These are phyloP conservation scores for Andrena flavipes DNA, from an alignment of 2,888 invertebrate genomes.

Conservation along the genomic window DNA sequence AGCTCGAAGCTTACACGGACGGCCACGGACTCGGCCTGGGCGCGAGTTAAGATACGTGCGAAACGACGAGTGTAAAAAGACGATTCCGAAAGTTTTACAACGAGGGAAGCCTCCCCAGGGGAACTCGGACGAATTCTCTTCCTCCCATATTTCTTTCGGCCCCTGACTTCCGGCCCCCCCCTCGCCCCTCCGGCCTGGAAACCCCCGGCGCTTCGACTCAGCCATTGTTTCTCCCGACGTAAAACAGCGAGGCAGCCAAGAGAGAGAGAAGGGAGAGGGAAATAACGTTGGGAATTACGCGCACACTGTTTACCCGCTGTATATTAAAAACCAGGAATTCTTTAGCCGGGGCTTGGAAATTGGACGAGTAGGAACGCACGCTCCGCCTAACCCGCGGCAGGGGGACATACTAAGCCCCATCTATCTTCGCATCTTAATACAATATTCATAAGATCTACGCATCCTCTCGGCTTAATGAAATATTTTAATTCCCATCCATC, in stretches of 20 bases:
- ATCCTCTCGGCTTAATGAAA: no score
- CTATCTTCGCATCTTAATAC: no score
- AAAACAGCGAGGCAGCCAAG: slow-evolving; percentile 7
- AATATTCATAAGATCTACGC: no score
- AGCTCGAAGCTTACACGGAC: background rate
- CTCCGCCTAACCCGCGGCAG: no score
- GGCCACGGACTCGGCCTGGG: no score
- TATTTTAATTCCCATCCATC: no score
- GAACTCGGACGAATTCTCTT: slow-evolving; percentile 28
- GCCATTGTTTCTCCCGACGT: slow-evolving; percentile 24
- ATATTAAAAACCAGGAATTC: background rate
- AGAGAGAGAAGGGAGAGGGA: background rate
- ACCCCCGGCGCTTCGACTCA: background rate
- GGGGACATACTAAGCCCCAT: no score
- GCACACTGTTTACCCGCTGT: slow-evolving; percentile 8
- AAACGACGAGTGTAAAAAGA: slow-evolving; percentile 20
- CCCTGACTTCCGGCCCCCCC: background rate
- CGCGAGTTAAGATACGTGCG: background rate
- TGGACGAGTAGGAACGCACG: no score
- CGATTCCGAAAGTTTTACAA: slow-evolving; percentile 28
- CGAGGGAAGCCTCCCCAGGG: background rate
- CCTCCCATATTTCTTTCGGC: slow-evolving; percentile 36
- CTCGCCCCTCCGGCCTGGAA: slow-evolving; percentile 11
- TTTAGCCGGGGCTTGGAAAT: no score
- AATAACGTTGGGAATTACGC: slow-evolving; percentile 15